These are phyloP conservation scores for Discoglossus pictus DNA, from an alignment of 2,797 vertebrate genomes.

Conservation along the genomic window DNA sequence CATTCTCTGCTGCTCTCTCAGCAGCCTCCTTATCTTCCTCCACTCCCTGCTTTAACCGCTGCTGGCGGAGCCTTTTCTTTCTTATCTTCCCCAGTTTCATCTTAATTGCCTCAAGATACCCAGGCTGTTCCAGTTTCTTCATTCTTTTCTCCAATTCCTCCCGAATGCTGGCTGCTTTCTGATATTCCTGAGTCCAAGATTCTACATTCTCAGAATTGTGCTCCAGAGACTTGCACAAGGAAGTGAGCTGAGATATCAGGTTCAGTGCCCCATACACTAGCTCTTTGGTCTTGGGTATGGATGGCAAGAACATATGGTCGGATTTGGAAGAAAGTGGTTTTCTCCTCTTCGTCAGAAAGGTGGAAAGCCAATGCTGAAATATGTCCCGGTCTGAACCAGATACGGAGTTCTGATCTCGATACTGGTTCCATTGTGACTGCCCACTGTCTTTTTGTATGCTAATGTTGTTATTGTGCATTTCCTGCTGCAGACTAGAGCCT, in stretches of 20 bases:
- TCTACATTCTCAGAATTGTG: slow-evolving; percentile 60
- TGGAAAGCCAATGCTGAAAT: slow-evolving; percentile 34
- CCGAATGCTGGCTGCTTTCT: slow-evolving; percentile 53
- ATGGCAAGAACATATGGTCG: not conserved
- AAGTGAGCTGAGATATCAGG: slow-evolving; percentile 62
- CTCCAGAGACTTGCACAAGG: slow-evolving; percentile 64
- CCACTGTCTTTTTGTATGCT: not conserved
- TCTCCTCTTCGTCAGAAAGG: slow-evolving; percentile 17
- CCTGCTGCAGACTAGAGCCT: too few species aligned
- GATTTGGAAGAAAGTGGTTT: not conserved
- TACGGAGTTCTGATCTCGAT: too few species aligned
- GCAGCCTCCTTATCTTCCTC: slow-evolving; percentile 64
- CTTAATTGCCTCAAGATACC: slow-evolving; percentile 57
- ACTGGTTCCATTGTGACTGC: not conserved
- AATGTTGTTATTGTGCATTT: not conserved
- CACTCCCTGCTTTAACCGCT: slow-evolving; percentile 60
- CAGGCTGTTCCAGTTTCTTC: slow-evolving; percentile 56
- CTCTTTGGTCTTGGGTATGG: slow-evolving; percentile 46
- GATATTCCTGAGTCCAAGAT: slow-evolving; percentile 64
- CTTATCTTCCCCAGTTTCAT: slow-evolving; percentile 61
- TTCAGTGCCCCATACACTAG: slow-evolving; percentile 59
- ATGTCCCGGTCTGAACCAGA: slow-evolving; percentile 1
- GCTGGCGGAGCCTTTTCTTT: slow-evolving; percentile 70
- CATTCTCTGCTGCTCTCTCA: slow-evolving; percentile 66
- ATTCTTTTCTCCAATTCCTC: slow-evolving; percentile 58